Evolutionary conservation across 2,888 invertebrate genomes (phyloP).

Genomic region (Lepidocyrtinus sp.): DNA sequence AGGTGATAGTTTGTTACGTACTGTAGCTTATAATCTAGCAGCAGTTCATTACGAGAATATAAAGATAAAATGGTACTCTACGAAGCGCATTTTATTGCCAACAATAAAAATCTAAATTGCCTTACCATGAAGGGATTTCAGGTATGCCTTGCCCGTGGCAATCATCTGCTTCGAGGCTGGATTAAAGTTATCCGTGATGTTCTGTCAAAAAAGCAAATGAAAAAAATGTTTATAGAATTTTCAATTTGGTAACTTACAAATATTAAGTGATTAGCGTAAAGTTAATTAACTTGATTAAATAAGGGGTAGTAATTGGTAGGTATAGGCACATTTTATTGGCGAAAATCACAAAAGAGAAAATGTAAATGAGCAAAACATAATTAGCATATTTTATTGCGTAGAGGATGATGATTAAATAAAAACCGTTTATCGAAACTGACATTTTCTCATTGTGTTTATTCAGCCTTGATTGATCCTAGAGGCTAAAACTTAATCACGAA

Average conservation of each 20-base stretch:
- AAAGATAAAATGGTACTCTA: too few species aligned
- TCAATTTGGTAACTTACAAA: neutral
- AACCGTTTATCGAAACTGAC: constrained; percentile 16
- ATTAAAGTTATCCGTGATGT: constrained; percentile 96
- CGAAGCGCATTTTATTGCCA: neutral
- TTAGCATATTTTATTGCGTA: too few species aligned
- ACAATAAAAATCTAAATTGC: too few species aligned
- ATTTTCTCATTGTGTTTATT: neutral
- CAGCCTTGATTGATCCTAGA: constrained; percentile 5
- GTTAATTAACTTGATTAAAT: constrained; percentile 17
- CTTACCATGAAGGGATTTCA: constrained; percentile 95
- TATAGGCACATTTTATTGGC: too few species aligned
- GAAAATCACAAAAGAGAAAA: neutral
- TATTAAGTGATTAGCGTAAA: constrained; percentile 16
- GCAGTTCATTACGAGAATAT: neutral
- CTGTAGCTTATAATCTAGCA: neutral
- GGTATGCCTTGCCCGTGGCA: constrained; percentile 92
- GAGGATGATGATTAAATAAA: neutral
- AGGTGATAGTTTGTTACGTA: neutral
- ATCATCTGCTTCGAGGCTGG: constrained; percentile 95
- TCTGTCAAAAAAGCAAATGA: constrained; percentile 76
- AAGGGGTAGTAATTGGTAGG: neutral
- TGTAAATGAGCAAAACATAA: constrained; percentile 7
- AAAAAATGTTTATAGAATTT: neutral
- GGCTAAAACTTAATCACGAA: neutral